phyloP scores from a whole-genome alignment of 2,113 vertebrate species.

The Lutjanus erythropterus region DNA sequence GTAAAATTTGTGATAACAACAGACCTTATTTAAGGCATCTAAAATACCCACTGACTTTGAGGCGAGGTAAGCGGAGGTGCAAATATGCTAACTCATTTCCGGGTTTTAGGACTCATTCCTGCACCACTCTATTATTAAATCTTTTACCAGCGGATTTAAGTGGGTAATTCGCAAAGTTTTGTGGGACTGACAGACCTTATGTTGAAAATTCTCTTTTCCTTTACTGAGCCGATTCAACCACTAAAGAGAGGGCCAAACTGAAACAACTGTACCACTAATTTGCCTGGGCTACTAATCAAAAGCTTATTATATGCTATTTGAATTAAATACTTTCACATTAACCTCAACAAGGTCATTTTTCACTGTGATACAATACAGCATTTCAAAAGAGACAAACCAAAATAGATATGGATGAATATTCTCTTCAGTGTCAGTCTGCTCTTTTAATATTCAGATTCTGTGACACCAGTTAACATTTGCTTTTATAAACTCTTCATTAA shows the following conservation, averaged over 20 bases:
- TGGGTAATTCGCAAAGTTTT: conserved; percentile 18
- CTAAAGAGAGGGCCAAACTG: conserved; percentile 45
- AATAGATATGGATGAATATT: conserved; percentile 1
- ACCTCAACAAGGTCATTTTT: conserved; percentile 17
- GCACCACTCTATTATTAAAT: conserved; percentile 10
- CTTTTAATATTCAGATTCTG: neutral
- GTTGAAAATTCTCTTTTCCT: conserved; percentile 43
- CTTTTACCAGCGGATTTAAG: conserved; percentile 12
- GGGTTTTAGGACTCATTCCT: too few species aligned
- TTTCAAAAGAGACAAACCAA: conserved; percentile 25
- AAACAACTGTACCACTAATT: conserved; percentile 49
- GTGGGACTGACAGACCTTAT: conserved; percentile 12
- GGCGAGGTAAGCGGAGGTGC: too few species aligned
- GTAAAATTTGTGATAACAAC: too few species aligned
- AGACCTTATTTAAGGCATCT: too few species aligned
- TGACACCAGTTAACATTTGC: neutral
- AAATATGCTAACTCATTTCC: too few species aligned
- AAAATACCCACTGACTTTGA: too few species aligned
- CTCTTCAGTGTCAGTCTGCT: neutral
- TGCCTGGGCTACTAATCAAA: conserved; percentile 58
- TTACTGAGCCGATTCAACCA: conserved; percentile 46
- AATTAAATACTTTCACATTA: conserved; percentile 58
- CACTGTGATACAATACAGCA: conserved; percentile 16
- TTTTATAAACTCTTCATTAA: neutral
- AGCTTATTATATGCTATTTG: conserved; percentile 50